Evolutionary conservation across 2,113 vertebrate species (phyloP), one percentile per base, ranked within the genome.

Genomic region (Picathartes gymnocephalus): DNA sequence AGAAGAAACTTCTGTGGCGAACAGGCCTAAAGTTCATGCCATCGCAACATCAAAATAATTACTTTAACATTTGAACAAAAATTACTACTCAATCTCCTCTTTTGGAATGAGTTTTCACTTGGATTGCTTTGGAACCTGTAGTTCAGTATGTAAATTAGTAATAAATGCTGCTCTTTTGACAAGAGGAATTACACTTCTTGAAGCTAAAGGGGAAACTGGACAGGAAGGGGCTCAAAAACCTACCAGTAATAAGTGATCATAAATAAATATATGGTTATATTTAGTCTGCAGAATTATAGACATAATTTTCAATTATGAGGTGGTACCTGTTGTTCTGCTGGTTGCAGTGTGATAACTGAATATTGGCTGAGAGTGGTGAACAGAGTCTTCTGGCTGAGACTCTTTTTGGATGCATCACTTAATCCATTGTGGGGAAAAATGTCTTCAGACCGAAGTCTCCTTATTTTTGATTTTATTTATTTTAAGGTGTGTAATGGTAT

Each of bases 401-500:
- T 45, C 12, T 51, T 71, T 53, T 40, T 22, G 53, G 40, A 81
- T 81, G 18, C 16, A 35, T 19, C 9, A 22, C 9, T 47, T n/a
- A 80, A 51, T 7, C 3, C 9, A 37, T 61, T 58, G 16, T 35
- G 35, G 13, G 10, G 15, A 50, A 81, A 77, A 84, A 22, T 54
- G 9, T 60, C 11, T 71, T 58, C 7, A 1, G 23, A 58, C 35
- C 0, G 0, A 78, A 78, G 39, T 85, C 5, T 28, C 3, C 0
- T 0, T 61, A 15, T 9, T 71, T 78, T 51, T 28, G 2, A 33
- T 25, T 77, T 66, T 42, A 22, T 39, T 48, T 73, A 30, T 76
- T 82, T 81, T 31, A 51, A 39, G 23, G 2, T 54, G 9, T 62
- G 12, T 57, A 42, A 12, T 57, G 14, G 6, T 65, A 25, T 19